Percentiles rank a stretch among this genome's conserved stretches.
Conservation (phyloP, 2,113 vertebrate species). For the Nesospiza acunhae region DNA sequence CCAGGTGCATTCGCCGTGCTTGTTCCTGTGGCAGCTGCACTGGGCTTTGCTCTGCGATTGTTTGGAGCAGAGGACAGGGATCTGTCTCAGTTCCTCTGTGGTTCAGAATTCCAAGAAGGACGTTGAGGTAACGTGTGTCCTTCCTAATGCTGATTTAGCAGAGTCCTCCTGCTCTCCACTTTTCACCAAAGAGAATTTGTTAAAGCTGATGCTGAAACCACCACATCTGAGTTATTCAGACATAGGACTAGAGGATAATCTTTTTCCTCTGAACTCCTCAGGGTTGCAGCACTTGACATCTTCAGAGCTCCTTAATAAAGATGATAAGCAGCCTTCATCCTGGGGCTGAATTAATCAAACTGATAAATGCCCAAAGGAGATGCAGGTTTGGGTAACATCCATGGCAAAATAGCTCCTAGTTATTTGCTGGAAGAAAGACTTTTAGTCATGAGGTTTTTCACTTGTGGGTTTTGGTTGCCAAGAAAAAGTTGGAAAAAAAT, state of each 20-base stretch:
- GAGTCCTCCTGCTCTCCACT: background rate
- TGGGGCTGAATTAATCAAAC: background rate
- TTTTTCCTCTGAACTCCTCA: background rate
- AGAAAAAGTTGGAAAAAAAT: background rate
- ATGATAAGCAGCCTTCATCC: background rate
- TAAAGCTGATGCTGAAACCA: background rate
- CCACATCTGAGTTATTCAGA: background rate
- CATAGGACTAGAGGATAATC: background rate
- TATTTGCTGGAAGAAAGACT: background rate
- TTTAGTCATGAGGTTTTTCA: background rate
- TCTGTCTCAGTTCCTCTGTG: background rate
- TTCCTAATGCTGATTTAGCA: background rate
- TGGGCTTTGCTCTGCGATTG: background rate
- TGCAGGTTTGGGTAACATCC: rapidly evolving
- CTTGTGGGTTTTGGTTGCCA: background rate
- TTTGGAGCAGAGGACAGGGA: background rate
- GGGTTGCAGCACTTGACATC: background rate
- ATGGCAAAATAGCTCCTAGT: background rate
- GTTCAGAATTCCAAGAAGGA: background rate
- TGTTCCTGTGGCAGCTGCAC: background rate
- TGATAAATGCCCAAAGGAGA: background rate
- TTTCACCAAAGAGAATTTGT: background rate
- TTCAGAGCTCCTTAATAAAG: background rate
- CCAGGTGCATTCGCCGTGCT: background rate
- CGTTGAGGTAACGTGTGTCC: rapidly evolving